Percentiles rank a stretch among this genome's conserved stretches.
Conservation (phyloP, 2,113 vertebrate genomes). For the Oryctolagus cuniculus region DNA sequence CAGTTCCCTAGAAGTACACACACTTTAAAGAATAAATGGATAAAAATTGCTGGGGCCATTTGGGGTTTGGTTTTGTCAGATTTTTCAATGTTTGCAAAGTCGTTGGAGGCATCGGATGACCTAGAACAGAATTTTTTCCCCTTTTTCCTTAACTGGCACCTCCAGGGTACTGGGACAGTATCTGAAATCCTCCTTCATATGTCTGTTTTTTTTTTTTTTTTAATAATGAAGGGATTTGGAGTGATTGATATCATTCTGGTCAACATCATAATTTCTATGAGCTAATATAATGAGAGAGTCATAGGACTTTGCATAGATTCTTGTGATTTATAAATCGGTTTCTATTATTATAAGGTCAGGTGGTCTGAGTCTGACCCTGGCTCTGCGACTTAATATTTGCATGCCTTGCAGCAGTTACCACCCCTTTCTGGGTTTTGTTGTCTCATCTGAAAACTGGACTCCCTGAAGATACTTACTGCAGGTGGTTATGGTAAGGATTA, state of each 20-base stretch:
- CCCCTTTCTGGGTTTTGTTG: background rate
- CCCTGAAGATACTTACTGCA: background rate
- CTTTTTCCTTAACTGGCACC: background rate
- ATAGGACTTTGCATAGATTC: background rate
- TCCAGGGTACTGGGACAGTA: background rate
- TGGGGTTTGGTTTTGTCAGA: constrained; percentile 44
- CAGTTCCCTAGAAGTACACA: constrained; percentile 43
- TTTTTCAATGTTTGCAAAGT: constrained; percentile 16
- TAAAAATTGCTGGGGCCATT: constrained; percentile 57
- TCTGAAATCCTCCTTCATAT: background rate
- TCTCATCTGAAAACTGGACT: background rate
- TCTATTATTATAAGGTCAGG: background rate
- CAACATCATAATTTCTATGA: background rate
- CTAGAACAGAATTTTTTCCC: background rate
- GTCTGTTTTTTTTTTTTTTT: background rate
- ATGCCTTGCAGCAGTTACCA: background rate
- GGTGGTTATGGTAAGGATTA: background rate
- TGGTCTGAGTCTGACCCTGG: background rate
- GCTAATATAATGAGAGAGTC: background rate
- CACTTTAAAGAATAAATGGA: constrained; percentile 60
- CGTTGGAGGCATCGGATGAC: constrained; percentile 1
- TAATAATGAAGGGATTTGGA: background rate
- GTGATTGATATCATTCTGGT: background rate
- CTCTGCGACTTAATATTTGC: background rate
- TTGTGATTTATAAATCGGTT: constrained; percentile 27